Base-by-base conservation (phyloP, 2,113 vertebrate species). In the Hucho hucho region DNA sequence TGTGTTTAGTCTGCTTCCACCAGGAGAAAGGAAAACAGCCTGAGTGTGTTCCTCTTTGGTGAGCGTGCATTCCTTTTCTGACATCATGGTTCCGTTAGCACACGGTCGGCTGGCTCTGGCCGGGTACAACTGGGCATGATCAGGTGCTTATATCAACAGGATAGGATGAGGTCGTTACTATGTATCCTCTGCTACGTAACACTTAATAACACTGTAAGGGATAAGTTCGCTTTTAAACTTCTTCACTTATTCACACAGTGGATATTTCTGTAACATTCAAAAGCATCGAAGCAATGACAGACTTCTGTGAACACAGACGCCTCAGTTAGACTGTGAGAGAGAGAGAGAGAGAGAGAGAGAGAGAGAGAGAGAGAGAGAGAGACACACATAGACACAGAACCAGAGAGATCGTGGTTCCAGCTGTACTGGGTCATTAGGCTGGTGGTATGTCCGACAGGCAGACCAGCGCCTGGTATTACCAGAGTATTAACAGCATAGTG, bases 71-170 rank as follows among this genome's bases (percentile, higher is more conserved):
- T 88, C 81, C 79, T 72, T 47, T 68, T 49, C 82, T 81, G 78
- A 85, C 85, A 86, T 89, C 84, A 88, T 73, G 75, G 46, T 77
- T 75, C 88, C 75, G 66, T 79, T 78, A 78, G 74, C 75, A 65
- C 69, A 59, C 72, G 1, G 22, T 69, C 22, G 76, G 46, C 81
- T 63, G 43, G 64, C 64, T 76, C 46, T 47, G 46, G 79, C 69
- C 49, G 49, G 12, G 16, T 53, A 4, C 18, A 69, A 70, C 26
- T 14, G 59, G 56, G 72, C 70, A 58, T 64, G 49, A 72, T 58
- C 59, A 69, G 59, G 46, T 76, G 70, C 69, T 64, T 5, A 26
- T 24, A 79, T 59, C 70, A 64, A 77, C 74, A 79, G 37, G 61
- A 73, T 20, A 73, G 47, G 28, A 24, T 11, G 4, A 64, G 20